phyloP scores from a whole-genome alignment of 2,888 invertebrate species.

The Epistrophe grossulariae region DNA sequence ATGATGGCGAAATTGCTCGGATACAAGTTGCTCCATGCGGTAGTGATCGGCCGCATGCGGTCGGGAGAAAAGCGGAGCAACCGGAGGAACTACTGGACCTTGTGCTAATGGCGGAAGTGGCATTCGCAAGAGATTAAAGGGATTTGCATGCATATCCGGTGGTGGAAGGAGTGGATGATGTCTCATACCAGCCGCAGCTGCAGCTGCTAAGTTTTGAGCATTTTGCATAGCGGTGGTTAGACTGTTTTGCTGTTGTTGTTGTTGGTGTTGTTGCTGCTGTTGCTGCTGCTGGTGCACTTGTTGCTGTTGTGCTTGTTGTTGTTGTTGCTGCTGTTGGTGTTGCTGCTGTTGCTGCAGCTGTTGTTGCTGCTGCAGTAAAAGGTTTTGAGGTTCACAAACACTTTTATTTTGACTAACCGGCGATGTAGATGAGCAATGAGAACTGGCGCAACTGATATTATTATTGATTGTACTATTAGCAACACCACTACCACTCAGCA shows the following conservation, averaged over 20 bases:
- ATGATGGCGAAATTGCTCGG: constrained; percentile 92
- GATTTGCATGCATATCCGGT: constrained; percentile 89
- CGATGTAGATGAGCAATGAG: constrained; percentile 76
- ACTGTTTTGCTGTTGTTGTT: constrained; percentile 84
- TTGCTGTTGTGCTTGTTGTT: constrained; percentile 79
- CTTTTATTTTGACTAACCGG: constrained; percentile 74
- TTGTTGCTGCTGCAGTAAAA: constrained; percentile 66
- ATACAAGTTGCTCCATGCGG: constrained; percentile 93
- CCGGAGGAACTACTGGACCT: constrained; percentile 89
- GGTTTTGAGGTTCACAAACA: constrained; percentile 48
- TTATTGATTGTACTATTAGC: constrained; percentile 72
- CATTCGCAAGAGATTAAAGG: constrained; percentile 91
- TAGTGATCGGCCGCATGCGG: constrained; percentile 92
- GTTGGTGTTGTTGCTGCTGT: constrained; percentile 81
- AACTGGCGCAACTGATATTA: constrained; percentile 74
- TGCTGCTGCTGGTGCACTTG: constrained; percentile 82
- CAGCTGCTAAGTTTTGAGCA: constrained; percentile 85
- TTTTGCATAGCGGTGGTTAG: constrained; percentile 87
- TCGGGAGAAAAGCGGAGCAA: constrained; percentile 89
- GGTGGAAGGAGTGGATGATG: constrained; percentile 89
- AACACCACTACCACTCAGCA: constrained; percentile 76
- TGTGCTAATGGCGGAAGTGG: constrained; percentile 89
- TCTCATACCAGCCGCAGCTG: constrained; percentile 84
- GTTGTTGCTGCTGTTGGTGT: constrained; percentile 77
- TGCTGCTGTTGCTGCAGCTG: constrained; percentile 79